Percentiles rank a stretch among this genome's conserved stretches.
Evolutionary conservation across 2,888 invertebrate genomes (phyloP).

Genomic region (Diarsia dahlii): DNA sequence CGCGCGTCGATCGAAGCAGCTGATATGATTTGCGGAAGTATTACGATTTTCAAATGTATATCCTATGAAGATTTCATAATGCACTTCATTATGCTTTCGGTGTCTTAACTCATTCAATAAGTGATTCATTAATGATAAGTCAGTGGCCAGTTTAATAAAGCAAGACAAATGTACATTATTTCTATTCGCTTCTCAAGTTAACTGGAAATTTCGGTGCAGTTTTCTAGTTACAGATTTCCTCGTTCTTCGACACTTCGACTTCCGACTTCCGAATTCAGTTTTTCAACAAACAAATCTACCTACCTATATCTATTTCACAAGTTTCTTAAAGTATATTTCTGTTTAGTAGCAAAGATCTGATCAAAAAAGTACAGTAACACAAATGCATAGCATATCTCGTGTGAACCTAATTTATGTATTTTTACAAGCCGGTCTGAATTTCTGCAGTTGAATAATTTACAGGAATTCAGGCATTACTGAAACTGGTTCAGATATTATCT

Average conservation of each 20-base stretch:
- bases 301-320: neutral
- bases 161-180: neutral
- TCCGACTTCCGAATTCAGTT: neutral
- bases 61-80: slow-evolving; percentile 53
- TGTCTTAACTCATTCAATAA: slow-evolving; percentile 6
- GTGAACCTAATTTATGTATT: slow-evolving; percentile 46
- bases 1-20: slow-evolving; percentile 80
- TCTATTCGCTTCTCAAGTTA: neutral
- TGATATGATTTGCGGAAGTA: slow-evolving; percentile 85
- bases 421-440: slow-evolving; percentile 48
- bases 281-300: neutral
- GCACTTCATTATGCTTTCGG: slow-evolving; percentile 22
- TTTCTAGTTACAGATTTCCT: neutral
- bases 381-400: slow-evolving; percentile 33
- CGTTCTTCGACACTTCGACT: too few species aligned
- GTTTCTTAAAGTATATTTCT: neutral
- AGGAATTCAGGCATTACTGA: slow-evolving; percentile 56
- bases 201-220: neutral
- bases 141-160: neutral
- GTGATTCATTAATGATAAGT: neutral
- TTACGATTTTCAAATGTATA: slow-evolving; percentile 72
- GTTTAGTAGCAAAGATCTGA: neutral
- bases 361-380: slow-evolving; percentile 27
- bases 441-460: slow-evolving; percentile 55
- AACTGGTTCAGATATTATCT: slow-evolving; percentile 63